Base-by-base conservation (phyloP, 1,140 invertebrate species). In the Holotrichia oblita region DNA sequence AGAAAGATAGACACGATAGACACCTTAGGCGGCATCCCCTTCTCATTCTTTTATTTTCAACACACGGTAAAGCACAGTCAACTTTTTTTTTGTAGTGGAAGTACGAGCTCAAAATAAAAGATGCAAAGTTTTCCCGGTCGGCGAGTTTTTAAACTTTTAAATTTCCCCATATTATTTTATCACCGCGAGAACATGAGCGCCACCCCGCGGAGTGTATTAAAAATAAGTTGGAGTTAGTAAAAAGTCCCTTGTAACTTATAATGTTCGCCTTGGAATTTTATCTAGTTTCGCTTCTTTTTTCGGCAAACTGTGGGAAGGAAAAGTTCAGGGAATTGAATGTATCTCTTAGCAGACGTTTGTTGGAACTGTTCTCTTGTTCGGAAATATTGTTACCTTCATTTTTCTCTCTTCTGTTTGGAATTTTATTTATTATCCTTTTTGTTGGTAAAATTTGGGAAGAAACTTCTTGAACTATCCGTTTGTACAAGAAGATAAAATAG, bases 111-210 rank as follows among this genome's bases (percentile, higher is more conserved):
- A 10, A 69, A 69, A 69, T 24, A 55, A 55, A 55, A 55, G 48
- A 55, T 55, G 48, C 48, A n/a, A 69, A 69, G 61, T 69, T 69
- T 69, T 69, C 61, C 27, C 22, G 61, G 61, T 12, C 22, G 61
- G 61, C 27, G 61, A 69, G 61, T 69, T 69, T 69, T 69, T 69
- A 69, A 69, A 69, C 61, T 69, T 69, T 69, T 27, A 69, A 69
- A 69, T 69, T 69, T 22, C 61, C 61, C 22, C 61, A 34, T 69
- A 69, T 69, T 69, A 69, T 69, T 69, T 69, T 69, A 69, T 69
- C 22, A 69, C 61, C 20, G 20, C 61, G 61, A 69, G 61, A 69
- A 69, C 61, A 69, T 20, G 61, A 24, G 22, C 61, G 22, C 61
- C 61, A 69, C 61, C 61, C 61, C 61, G 61, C 61, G 61, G 61